A percentile compares a stretch with the other conserved stretches of the same genome.
These are phyloP conservation scores for Myotis brandtii DNA, from an alignment of 2,113 vertebrate genomes.

Conservation along the genomic window DNA sequence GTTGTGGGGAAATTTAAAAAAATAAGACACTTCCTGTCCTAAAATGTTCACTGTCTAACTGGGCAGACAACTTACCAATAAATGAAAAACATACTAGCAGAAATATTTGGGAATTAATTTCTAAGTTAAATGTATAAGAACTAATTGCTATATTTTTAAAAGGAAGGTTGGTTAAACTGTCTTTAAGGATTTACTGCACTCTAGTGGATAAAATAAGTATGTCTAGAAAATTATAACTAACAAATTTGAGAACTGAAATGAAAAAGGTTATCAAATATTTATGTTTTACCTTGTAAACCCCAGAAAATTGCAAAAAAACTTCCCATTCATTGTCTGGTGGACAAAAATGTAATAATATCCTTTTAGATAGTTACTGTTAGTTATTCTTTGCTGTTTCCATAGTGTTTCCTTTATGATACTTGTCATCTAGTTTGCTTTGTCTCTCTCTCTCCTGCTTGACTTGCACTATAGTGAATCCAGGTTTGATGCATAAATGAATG, in stretches of 20 bases:
- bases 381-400: conserved; percentile 8
- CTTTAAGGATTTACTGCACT: conserved; percentile 69
- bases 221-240: not conserved
- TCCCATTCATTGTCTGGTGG: not conserved
- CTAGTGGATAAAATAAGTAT: conserved; percentile 63
- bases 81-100: conserved; percentile 29
- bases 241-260: conserved; percentile 48
- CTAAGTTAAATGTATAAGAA: conserved; percentile 29
- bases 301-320: not conserved
- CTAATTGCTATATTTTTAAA: conserved; percentile 11
- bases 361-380: not conserved
- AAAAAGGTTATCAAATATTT: conserved; percentile 32
- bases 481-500: not conserved
- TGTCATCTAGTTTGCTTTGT: not conserved
- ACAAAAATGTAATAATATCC: not conserved
- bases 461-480: not conserved
- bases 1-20: not conserved
- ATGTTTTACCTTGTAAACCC: conserved; percentile 1
- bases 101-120: conserved; percentile 36
- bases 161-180: not conserved
- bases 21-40: not conserved
- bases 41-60: not conserved
- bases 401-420: conserved; percentile 28
- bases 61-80: conserved; percentile 6
- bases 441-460: not conserved